phyloP scores from a whole-genome alignment of 1,140 invertebrate genomes.

The Cotesia vestalis region DNA sequence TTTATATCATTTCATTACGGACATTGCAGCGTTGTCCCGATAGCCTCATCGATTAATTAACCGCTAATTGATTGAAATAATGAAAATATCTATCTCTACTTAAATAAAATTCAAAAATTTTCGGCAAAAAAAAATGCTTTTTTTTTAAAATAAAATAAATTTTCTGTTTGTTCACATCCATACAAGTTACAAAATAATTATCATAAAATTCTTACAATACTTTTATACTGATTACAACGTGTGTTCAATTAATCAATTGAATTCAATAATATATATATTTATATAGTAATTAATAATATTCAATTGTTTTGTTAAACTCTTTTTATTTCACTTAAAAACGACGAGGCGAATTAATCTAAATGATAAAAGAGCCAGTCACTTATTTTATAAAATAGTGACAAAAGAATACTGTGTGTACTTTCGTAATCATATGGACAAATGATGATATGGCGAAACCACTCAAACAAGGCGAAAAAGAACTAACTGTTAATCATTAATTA shows the following conservation, averaged over 20 bases:
- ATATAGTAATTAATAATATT: not conserved
- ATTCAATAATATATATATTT: too few species aligned
- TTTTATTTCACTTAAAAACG: not conserved
- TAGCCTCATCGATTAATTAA: constrained; percentile 53
- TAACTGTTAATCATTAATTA: constrained; percentile 30
- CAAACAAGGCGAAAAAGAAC: not conserved
- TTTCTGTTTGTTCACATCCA: too few species aligned
- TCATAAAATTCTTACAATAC: too few species aligned
- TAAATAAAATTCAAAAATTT: not conserved
- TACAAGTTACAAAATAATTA: too few species aligned
- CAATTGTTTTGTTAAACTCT: not conserved
- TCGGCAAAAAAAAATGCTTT: not conserved
- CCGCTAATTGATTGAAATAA: constrained; percentile 38
- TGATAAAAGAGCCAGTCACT: constrained; percentile 11
- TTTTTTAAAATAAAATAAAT: too few species aligned
- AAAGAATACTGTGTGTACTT: constrained; percentile 32
- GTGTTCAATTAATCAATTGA: too few species aligned
- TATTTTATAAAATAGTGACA: constrained; percentile 8
- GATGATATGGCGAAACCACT: constrained; percentile 21
- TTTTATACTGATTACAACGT: too few species aligned
- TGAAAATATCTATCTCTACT: constrained; percentile 19
- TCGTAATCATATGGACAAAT: constrained; percentile 17
- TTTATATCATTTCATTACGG: constrained; percentile 32
- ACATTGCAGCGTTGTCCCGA: constrained; percentile 55
- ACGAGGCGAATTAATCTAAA: constrained; percentile 13